Conservation (phyloP, 1,140 invertebrate genomes). For the Papilio polyxenes region DNA sequence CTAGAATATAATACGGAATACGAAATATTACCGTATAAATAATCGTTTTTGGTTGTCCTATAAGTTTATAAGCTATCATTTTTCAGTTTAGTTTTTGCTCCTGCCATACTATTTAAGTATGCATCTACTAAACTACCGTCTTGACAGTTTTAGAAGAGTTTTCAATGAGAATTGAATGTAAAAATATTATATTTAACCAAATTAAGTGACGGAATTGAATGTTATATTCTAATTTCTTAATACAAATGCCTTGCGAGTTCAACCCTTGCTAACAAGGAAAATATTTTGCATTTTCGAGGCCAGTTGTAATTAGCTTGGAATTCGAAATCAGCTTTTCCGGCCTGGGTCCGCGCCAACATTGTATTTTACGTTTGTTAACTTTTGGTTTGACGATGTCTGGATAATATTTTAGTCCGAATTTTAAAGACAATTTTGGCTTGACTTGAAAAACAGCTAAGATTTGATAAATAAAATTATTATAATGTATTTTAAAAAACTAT, state of each 20-base stretch:
- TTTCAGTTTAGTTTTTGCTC: too few relatives aligned
- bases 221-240: background rate
- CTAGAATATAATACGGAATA: too few relatives aligned
- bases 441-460: too few relatives aligned
- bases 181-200: background rate
- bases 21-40: too few relatives aligned
- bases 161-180: too few relatives aligned
- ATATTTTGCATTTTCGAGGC: slow-evolving; percentile 12
- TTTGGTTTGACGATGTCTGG: background rate
- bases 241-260: slow-evolving; percentile 2
- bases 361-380: slow-evolving; percentile 13
- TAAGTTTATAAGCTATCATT: too few relatives aligned
- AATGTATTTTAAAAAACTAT: too few relatives aligned
- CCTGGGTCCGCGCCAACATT: background rate
- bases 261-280: background rate
- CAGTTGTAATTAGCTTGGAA: slow-evolving; percentile 17
- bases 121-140: too few relatives aligned
- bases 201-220: background rate
- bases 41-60: too few relatives aligned
- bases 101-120: too few relatives aligned
- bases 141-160: too few relatives aligned
- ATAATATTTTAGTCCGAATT: background rate
- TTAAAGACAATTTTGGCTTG: background rate
- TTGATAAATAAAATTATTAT: too few relatives aligned
- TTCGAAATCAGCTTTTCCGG: slow-evolving; percentile 10